Evolutionary conservation across 1,140 invertebrate species (phyloP).

Genomic region (Sesamia nonagrioides): DNA sequence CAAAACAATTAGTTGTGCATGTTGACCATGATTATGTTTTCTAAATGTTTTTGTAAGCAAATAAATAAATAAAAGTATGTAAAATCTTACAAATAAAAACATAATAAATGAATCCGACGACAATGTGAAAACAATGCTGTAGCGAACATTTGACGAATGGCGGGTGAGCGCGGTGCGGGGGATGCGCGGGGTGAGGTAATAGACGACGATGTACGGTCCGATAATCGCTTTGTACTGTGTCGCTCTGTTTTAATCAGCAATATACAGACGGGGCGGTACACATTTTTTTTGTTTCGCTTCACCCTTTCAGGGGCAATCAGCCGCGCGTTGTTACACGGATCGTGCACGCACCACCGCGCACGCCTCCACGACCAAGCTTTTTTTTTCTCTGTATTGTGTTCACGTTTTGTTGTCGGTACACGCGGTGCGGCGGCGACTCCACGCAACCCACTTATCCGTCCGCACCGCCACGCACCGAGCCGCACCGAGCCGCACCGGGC

Average conservation of each 20-base stretch:
- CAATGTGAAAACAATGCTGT: constrained; percentile 64
- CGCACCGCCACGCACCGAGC: background rate
- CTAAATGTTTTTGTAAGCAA: too few species aligned
- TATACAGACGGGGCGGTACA: constrained; percentile 58
- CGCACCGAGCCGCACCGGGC: background rate
- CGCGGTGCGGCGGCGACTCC: constrained; percentile 49
- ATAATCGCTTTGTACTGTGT: constrained; percentile 81
- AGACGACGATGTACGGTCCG: constrained; percentile 75
- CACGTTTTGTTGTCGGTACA: constrained; percentile 57
- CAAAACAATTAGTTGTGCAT: too few species aligned
- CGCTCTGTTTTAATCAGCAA: constrained; percentile 80
- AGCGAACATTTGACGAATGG: constrained; percentile 3
- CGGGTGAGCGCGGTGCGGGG: constrained; percentile 6
- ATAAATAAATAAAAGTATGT: too few species aligned
- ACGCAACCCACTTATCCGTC: constrained; percentile 52
- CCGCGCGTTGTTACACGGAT: constrained; percentile 66
- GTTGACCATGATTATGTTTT: too few species aligned
- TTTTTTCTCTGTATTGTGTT: constrained; percentile 64
- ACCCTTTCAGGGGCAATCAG: constrained; percentile 81
- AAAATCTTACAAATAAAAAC: background rate
- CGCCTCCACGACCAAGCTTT: constrained; percentile 40
- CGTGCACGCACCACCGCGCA: constrained; percentile 69
- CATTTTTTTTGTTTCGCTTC: constrained; percentile 69
- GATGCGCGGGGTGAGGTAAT: constrained; percentile 66
- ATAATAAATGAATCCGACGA: constrained; percentile 62